These are phyloP conservation scores for Atlantisia rogersi DNA, from an alignment of 2,113 vertebrate genomes.

Conservation along the genomic window DNA sequence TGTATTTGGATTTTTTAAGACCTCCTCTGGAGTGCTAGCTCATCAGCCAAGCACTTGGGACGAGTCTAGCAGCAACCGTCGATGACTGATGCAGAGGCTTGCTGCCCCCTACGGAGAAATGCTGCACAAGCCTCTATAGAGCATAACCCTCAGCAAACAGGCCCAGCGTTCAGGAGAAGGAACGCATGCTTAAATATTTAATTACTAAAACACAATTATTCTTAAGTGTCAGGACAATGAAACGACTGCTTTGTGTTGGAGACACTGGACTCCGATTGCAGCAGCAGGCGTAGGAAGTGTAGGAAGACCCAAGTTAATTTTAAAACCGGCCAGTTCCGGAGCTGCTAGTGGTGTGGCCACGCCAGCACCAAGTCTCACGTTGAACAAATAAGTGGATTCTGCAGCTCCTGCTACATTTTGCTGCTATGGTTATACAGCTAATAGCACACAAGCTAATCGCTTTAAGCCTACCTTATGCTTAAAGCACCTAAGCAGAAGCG, in stretches of 20 bases:
- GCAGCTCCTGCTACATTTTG: background rate
- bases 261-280: background rate
- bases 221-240: background rate
- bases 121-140: background rate
- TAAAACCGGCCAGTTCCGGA: background rate
- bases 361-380: background rate
- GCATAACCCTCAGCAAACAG: background rate
- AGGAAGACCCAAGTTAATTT: background rate
- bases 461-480: background rate
- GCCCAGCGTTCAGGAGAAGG: background rate
- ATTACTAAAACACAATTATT: background rate
- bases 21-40: background rate
- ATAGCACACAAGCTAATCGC: background rate
- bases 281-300: background rate
- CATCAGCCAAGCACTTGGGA: background rate
- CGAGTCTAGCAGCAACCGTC: background rate
- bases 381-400: background rate
- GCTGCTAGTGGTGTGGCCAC: fast-evolving
- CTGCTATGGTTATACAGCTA: background rate
- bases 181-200: background rate
- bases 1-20: background rate
- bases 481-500: background rate
- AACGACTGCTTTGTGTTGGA: background rate
- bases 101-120: slow-evolving; percentile 56
- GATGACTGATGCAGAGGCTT: background rate